phyloP scores from a whole-genome alignment of 1,140 invertebrate genomes.

The Megalopta genalis region DNA sequence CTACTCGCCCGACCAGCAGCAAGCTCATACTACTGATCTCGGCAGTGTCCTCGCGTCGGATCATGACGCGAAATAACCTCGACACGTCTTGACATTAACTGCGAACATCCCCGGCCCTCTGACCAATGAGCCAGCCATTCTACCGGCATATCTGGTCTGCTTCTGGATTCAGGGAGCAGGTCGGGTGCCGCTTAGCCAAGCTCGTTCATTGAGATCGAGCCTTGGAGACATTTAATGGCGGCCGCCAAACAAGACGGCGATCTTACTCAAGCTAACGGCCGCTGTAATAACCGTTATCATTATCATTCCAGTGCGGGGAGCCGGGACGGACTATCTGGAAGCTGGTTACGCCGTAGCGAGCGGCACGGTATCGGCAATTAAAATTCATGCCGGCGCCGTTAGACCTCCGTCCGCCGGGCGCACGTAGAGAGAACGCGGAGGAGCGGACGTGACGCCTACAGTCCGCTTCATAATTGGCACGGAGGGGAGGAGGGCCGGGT shows the following conservation, averaged over 20 bases:
- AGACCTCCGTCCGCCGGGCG: conserved; percentile 52
- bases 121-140: no score
- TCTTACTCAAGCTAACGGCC: conserved; percentile 55
- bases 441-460: background rate
- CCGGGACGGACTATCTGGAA: conserved; percentile 53
- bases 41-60: no score
- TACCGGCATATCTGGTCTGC: background rate
- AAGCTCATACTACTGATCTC: no score
- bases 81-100: no score
- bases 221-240: conserved; percentile 48
- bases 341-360: conserved; percentile 48
- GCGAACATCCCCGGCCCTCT: no score
- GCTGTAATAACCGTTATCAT: conserved; percentile 63
- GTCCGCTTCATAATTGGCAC: background rate
- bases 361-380: conserved; percentile 66
- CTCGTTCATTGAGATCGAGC: conserved; percentile 47
- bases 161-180: background rate
- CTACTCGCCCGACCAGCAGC: no score
- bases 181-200: background rate
- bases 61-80: no score
- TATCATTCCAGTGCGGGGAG: conserved; percentile 49
- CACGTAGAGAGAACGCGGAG: background rate
- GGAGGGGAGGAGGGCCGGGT: no score
- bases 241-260: conserved; percentile 58
- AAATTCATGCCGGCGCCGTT: conserved; percentile 70